Conservation (phyloP, 2,113 vertebrate species). For the Lota lota region DNA sequence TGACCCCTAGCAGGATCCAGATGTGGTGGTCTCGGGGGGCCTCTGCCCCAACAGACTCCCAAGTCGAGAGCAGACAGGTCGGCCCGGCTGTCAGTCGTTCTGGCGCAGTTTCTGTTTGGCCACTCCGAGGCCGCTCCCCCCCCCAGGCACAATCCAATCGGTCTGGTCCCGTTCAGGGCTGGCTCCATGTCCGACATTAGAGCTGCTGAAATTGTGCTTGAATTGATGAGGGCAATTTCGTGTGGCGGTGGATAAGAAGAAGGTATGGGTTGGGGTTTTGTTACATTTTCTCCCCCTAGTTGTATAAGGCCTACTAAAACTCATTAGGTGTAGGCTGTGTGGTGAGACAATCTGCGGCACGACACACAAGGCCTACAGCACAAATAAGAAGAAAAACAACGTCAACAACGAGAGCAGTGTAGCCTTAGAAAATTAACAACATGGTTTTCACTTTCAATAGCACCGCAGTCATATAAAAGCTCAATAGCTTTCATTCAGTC, state of each 20-base stretch:
- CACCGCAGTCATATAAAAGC: no score
- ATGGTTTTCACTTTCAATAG: no score
- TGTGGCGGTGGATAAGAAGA: conserved; percentile 41
- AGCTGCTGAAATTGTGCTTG: conserved; percentile 74
- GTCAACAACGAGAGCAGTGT: no score
- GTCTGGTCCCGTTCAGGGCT: conserved; percentile 74
- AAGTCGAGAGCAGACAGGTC: conserved; percentile 70
- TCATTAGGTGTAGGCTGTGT: no score
- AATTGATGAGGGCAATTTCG: conserved; percentile 88
- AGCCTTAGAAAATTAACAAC: no score
- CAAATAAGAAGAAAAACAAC: no score
- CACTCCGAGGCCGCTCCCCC: conserved; percentile 49
- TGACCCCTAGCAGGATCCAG: conserved; percentile 99
- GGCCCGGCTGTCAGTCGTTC: conserved; percentile 64
- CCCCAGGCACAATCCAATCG: conserved; percentile 56
- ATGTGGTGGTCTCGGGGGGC: conserved; percentile 90
- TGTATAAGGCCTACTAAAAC: no score
- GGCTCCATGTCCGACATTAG: conserved; percentile 66
- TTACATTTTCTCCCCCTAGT: no score
- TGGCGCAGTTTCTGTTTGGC: conserved; percentile 60
- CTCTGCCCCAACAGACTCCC: conserved; percentile 69
- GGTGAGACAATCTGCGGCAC: no score
- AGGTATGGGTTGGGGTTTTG: no score
- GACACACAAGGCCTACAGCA: no score
- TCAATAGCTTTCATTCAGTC: no score